phyloP scores from a whole-genome alignment of 2,888 invertebrate genomes.

The Rhaphigaster nebulosa region DNA sequence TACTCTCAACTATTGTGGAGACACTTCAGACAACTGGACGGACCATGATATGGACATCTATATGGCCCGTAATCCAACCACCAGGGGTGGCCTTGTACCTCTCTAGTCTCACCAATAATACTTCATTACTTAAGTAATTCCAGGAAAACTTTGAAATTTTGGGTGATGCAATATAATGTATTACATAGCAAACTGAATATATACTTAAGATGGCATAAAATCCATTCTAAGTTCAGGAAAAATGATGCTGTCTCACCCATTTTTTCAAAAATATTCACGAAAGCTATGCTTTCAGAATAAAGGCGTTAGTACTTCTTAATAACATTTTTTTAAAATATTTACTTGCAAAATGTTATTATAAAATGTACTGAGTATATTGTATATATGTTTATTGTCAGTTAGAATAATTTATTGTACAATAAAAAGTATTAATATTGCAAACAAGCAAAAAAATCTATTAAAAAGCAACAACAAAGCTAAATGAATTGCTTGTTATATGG shows the following conservation, averaged over 20 bases:
- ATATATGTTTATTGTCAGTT: slow-evolving; percentile 29
- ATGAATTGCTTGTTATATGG: background rate
- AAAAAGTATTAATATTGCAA: slow-evolving; percentile 8
- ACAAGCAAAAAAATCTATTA: background rate
- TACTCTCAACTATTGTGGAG: slow-evolving; percentile 88
- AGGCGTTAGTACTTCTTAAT: background rate
- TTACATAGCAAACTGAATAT: background rate
- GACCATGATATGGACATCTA: slow-evolving; percentile 97
- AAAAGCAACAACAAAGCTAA: background rate
- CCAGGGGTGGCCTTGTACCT: slow-evolving; percentile 71
- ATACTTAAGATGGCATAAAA: background rate
- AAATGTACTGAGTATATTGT: slow-evolving; percentile 34
- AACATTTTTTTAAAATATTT: background rate
- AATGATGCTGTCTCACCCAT: slow-evolving; percentile 23
- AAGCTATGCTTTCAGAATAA: slow-evolving; percentile 31
- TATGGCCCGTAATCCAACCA: slow-evolving; percentile 91
- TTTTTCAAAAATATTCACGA: slow-evolving; percentile 21
- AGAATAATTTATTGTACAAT: slow-evolving; percentile 48
- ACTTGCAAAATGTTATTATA: slow-evolving; percentile 32
- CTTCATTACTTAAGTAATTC: background rate
- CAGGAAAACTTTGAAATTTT: slow-evolving; percentile 22
- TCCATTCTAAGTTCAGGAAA: background rate
- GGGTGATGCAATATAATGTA: slow-evolving; percentile 32
- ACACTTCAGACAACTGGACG: slow-evolving; percentile 89
- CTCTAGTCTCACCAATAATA: slow-evolving; percentile 59